Evolutionary conservation across 2,888 invertebrate species (phyloP).

Genomic region (Sinodicranocentrus sp.): DNA sequence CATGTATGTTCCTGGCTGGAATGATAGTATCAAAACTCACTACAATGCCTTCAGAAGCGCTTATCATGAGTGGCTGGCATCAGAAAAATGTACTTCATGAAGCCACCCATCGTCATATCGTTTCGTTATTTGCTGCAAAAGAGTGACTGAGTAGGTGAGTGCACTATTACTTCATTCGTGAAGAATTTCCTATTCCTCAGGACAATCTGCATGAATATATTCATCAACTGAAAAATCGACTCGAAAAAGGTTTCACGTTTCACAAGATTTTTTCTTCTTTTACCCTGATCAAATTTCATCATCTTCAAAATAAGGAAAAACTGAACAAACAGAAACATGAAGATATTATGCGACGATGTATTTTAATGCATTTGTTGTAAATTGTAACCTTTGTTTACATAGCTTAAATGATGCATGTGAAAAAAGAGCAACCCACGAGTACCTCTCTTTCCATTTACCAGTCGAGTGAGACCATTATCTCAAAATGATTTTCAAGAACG

Average conservation of each 20-base stretch:
- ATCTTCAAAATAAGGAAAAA: conserved; percentile 4
- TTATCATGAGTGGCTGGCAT: no score
- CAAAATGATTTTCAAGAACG: no score
- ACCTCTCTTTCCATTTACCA: neutral
- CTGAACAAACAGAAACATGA: conserved; percentile 20
- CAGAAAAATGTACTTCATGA: no score
- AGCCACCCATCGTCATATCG: no score
- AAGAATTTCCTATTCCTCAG: conserved; percentile 10
- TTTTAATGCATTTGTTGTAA: conserved; percentile 1
- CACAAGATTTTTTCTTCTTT: conserved; percentile 15
- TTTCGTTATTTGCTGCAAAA: no score
- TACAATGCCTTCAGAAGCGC: no score
- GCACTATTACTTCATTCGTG: conserved; percentile 22
- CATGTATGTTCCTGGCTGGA: no score
- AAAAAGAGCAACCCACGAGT: neutral
- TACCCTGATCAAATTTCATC: conserved; percentile 19
- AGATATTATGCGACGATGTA: no score
- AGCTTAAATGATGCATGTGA: neutral
- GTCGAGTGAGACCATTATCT: no score
- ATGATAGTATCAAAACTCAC: no score
- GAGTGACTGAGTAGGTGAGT: no score
- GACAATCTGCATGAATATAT: neutral
- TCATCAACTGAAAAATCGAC: conserved; percentile 1
- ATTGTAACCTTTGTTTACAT: conserved; percentile 8
- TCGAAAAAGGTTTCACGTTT: conserved; percentile 17